Conservation (phyloP, 2,888 invertebrate species). For the Hyalella azteca region DNA sequence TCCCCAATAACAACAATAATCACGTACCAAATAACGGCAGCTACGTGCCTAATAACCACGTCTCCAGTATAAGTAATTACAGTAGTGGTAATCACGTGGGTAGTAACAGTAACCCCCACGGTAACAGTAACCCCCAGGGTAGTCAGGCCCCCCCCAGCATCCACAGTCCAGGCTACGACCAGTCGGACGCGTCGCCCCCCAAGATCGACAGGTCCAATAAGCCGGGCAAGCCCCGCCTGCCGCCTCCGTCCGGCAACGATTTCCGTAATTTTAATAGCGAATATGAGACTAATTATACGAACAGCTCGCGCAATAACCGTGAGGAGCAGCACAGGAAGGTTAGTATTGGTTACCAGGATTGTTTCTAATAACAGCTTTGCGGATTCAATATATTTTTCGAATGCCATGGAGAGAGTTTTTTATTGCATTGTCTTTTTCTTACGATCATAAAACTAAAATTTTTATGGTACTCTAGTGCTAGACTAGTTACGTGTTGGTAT, state of each 20-base stretch:
- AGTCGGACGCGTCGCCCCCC: slow-evolving; percentile 19
- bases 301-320: neutral
- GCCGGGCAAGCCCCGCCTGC: slow-evolving; percentile 12
- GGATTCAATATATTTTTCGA: neutral
- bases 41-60: neutral
- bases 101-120: neutral
- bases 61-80: neutral
- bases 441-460: no score
- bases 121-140: neutral
- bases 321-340: slow-evolving; percentile 31
- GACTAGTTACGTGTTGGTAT: no score
- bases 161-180: neutral
- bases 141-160: neutral
- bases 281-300: slow-evolving; percentile 26
- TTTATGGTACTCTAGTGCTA: no score
- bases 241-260: slow-evolving; percentile 6
- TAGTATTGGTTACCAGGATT: neutral
- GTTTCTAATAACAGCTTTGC: neutral
- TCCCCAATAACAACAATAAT: slow-evolving; percentile 19
- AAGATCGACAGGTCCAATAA: slow-evolving; percentile 42
- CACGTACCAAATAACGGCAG: neutral
- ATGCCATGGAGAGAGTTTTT: no score
- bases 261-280: slow-evolving; percentile 4
- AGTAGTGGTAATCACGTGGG: neutral
- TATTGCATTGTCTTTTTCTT: no score